phyloP scores from a whole-genome alignment of 53 echinoderm and acorn worm genomes.

The Antedon mediterranea region DNA sequence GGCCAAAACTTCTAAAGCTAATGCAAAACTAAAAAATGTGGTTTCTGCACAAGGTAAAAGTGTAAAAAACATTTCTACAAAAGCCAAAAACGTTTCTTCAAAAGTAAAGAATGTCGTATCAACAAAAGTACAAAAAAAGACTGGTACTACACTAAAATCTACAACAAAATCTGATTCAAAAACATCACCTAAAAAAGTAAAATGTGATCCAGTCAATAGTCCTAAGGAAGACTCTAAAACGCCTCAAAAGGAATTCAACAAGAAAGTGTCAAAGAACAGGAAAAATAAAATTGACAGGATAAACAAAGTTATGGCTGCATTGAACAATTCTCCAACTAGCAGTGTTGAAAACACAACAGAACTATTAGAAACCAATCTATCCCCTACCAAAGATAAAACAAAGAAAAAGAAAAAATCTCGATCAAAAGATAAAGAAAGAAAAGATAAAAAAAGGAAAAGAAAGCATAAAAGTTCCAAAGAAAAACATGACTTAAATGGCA shows the following conservation, averaged over 20 bases:
- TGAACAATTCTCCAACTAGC: neutral
- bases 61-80: conserved; percentile 6
- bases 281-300: conserved; percentile 3
- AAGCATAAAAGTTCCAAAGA: conserved; percentile 25
- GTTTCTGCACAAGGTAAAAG: conserved; percentile 20
- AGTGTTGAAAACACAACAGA: neutral
- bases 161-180: conserved; percentile 1
- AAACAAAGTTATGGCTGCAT: neutral
- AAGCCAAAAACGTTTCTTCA: conserved; percentile 27
- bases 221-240: conserved; percentile 8
- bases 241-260: conserved; percentile 13
- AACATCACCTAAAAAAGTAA: conserved; percentile 13
- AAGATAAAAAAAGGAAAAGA: conserved; percentile 16
- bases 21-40: neutral
- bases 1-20: conserved; percentile 11
- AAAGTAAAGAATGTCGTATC: conserved; percentile 26
- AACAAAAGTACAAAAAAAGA: conserved; percentile 1
- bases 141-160: neutral
- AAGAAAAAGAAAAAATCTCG: conserved; percentile 3
- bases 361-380: neutral
- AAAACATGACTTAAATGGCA: conserved; percentile 17
- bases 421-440: conserved; percentile 10
- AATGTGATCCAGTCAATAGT: conserved; percentile 8
- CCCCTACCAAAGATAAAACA: neutral
- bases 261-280: conserved; percentile 14